Base-by-base conservation (phyloP, 1,140 invertebrate species). In the Drosophila pseudoananassae region DNA sequence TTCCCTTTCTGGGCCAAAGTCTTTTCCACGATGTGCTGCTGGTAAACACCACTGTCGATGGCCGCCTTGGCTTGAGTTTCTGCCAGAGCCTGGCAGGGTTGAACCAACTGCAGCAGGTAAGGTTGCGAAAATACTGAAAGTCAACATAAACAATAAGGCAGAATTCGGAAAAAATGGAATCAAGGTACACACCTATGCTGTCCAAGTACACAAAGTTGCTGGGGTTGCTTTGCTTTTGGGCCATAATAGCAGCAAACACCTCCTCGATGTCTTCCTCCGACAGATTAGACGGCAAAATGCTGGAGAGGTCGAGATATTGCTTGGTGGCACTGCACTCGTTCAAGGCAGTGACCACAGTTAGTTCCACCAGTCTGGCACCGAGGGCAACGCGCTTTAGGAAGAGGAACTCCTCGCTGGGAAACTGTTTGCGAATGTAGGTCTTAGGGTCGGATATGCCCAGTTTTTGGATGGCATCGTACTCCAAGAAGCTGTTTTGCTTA, bases 401-500 rank as follows among this genome's bases (percentile, higher is more conserved):
- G 7, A 94, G 93, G 38, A 98, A 92, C 50, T 95, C 93, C 85
- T 97, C 95, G 90, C 94, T 94, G 9, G 94, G 82, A 83, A 97
- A 96, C 78, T 95, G 94, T 71, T 96, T 97, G 76, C 95, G 96
- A 5, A 99, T 94, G 92, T 96, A 98, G 25, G 93, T 93, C 91
- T 96, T 95, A 9, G 97, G 94, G 92, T 99, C 98, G 10, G 94
- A 94, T 77, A 99, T 97, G 2, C 98, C 98, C 51, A 99, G 93
- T 75, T 97, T 94, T n/a, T 93, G 93, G 33, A 99, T 92, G 3
- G 96, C 95, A 92, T 98, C 97, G 93, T 97, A 99, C 92, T 99
- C 98, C 58, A 99, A 92, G 92, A 99, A 99, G 72, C 97, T 96
- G 93, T 99, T 99, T 92, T 98, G 97, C 90, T 95, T 97, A 85